Evolutionary conservation across 2,113 vertebrate species (phyloP).

Genomic region (Dolichotis patagonum): DNA sequence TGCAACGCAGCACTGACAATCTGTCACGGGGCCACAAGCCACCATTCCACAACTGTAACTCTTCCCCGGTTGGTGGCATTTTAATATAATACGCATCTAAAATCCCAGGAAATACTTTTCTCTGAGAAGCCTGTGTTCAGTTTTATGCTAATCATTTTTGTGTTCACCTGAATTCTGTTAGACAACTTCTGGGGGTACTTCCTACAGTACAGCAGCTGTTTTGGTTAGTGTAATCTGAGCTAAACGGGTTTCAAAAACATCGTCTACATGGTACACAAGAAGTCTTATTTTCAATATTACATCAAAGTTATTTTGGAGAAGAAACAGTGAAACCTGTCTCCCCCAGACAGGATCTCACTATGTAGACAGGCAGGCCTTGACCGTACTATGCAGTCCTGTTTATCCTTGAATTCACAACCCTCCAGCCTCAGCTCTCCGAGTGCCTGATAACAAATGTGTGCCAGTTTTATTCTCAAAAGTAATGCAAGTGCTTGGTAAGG

Average conservation of each 20-base stretch:
- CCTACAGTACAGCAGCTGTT: background rate
- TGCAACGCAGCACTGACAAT: background rate
- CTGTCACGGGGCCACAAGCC: background rate
- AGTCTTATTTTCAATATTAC: background rate
- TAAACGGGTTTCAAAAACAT: background rate
- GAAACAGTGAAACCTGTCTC: background rate
- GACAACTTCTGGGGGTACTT: background rate
- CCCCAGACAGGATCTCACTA: background rate
- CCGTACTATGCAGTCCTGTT: background rate
- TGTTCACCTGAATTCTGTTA: background rate
- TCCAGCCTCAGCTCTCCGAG: background rate
- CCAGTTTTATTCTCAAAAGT: background rate
- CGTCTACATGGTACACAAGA: background rate
- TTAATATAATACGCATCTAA: background rate
- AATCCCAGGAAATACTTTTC: background rate
- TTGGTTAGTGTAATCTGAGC: background rate
- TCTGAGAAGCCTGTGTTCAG: background rate
- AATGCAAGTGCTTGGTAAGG: background rate
- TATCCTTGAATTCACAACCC: background rate
- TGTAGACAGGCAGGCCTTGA: background rate
- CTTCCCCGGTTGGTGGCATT: background rate
- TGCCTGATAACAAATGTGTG: background rate
- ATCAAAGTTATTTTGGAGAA: constrained; percentile 19
- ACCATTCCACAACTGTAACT: background rate
- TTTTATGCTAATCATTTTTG: constrained; percentile 15